phyloP scores from a whole-genome alignment of 1,140 invertebrate species.

The Hylaeus anthracinus region DNA sequence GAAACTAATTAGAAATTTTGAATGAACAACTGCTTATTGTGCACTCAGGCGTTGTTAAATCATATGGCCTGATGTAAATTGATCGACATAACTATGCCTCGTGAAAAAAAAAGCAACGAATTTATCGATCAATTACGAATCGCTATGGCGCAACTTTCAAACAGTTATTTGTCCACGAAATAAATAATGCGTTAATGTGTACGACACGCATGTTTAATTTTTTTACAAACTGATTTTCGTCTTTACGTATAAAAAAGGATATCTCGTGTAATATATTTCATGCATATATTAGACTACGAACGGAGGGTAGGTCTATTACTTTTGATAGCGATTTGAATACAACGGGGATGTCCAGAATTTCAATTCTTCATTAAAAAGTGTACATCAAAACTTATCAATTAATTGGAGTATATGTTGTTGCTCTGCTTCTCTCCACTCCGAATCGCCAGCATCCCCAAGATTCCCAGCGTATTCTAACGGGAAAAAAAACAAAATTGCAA shows the following conservation, averaged over 20 bases:
- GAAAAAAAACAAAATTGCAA: slow-evolving; percentile 40
- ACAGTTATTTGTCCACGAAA: not conserved
- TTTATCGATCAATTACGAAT: not conserved
- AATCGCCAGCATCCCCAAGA: slow-evolving; percentile 92
- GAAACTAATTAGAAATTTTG: slow-evolving; percentile 25
- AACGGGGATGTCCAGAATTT: not conserved
- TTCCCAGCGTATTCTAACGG: slow-evolving; percentile 95
- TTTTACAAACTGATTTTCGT: not conserved
- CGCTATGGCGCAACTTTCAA: not conserved
- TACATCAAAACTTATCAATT: slow-evolving; percentile 94
- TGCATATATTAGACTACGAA: not conserved
- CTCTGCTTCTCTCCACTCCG: slow-evolving; percentile 92
- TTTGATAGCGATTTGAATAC: slow-evolving; percentile 15
- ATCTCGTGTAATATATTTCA: not conserved
- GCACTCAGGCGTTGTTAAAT: slow-evolving; percentile 1
- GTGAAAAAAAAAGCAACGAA: not conserved
- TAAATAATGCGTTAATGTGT: slow-evolving; percentile 2
- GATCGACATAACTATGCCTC: not conserved
- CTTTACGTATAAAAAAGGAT: slow-evolving; percentile 17
- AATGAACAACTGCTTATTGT: not conserved
- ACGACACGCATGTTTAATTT: slow-evolving; percentile 22
- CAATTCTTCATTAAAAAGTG: slow-evolving; percentile 28
- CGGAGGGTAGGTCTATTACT: not conserved
- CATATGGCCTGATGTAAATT: not conserved
- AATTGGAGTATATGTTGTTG: slow-evolving; percentile 95